A percentile compares a stretch with the other conserved stretches of the same genome.
These are phyloP conservation scores for crab-eating macaque (Macaca fascicularis) DNA, from an alignment of 2,113 vertebrate species.

Conservation along the genomic window T2T-MFA8v1.1 NC_088391.1:28145501-28146000, in stretches of 20 bases:
- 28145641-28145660: too few species aligned
- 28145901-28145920: background rate
- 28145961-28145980: background rate
- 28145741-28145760: background rate
- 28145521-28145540: too few species aligned
- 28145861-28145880: background rate
- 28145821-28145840: background rate
- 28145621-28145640: too few species aligned
- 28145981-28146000: background rate
- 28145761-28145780: background rate
- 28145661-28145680: too few species aligned
- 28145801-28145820: background rate
- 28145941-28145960: background rate
- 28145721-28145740: too few species aligned
- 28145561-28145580: too few species aligned
- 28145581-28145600: too few species aligned
- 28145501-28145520: too few species aligned
- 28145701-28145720: too few species aligned
- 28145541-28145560: too few species aligned
- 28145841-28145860: background rate
- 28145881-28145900: constrained; percentile 5
- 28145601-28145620: too few species aligned
- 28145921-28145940: constrained; percentile 23
- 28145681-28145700: too few species aligned
- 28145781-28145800: background rate